Evolutionary conservation across 1,140 invertebrate species (phyloP).

Genomic region (Drosophila insularis): DNA sequence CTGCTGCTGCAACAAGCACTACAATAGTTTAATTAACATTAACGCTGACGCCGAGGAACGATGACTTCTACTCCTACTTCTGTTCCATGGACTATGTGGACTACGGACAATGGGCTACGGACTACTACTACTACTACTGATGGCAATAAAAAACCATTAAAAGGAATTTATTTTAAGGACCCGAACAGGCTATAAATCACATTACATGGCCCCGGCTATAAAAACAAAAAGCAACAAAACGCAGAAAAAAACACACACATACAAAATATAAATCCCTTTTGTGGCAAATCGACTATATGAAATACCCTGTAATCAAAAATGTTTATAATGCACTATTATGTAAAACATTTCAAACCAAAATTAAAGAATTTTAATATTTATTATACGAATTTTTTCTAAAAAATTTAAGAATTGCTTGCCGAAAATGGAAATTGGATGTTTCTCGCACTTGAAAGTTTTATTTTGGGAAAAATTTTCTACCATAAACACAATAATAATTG

Average conservation of each 20-base stretch:
- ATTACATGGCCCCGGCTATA: conserved; percentile 70
- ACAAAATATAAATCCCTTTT: background rate
- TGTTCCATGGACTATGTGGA: background rate
- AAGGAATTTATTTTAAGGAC: conserved; percentile 80
- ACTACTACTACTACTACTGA: conserved; percentile 56
- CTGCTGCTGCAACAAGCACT: conserved; percentile 44
- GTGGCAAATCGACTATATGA: background rate
- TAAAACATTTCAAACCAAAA: too few relatives aligned
- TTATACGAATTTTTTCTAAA: too few relatives aligned
- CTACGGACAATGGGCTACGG: background rate
- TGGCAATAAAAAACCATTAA: conserved; percentile 80
- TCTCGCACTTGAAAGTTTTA: too few relatives aligned
- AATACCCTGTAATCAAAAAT: background rate
- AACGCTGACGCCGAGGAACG: conserved; percentile 59
- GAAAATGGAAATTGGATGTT: too few relatives aligned
- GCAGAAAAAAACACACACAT: background rate
- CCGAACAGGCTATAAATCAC: conserved; percentile 77
- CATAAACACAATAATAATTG: too few relatives aligned
- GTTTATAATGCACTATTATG: too few relatives aligned
- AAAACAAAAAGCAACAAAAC: conserved; percentile 66
- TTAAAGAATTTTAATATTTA: too few relatives aligned
- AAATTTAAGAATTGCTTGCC: too few relatives aligned
- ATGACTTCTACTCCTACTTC: background rate
- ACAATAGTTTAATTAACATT: conserved; percentile 81
- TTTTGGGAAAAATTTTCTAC: too few relatives aligned